Percentiles rank a stretch among this genome's conserved stretches.
Evolutionary conservation across 2,797 vertebrate genomes (phyloP).

Genomic region (Sebastes cheni): DNA sequence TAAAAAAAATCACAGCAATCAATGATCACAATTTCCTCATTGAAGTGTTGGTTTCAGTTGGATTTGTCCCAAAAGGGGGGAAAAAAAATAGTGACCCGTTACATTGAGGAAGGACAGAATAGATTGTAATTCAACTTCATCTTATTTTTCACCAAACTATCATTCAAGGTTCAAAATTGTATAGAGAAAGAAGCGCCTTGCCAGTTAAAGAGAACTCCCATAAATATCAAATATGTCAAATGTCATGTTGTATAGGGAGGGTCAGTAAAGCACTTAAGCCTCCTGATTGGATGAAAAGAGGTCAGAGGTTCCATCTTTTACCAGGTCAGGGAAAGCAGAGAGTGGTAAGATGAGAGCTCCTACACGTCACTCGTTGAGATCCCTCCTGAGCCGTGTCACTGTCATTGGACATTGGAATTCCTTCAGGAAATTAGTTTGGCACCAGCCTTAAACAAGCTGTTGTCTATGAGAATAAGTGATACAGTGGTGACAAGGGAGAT

Average conservation of each 20-base stretch:
- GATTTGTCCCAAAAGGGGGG: background rate
- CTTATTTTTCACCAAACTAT: background rate
- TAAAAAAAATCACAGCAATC: background rate
- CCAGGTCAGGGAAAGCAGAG: constrained; percentile 44
- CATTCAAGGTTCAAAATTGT: background rate
- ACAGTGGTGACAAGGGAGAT: background rate
- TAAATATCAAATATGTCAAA: constrained; percentile 33
- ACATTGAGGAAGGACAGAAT: background rate
- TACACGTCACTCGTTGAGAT: constrained; percentile 6
- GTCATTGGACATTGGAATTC: background rate
- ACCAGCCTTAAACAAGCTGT: background rate
- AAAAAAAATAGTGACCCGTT: background rate
- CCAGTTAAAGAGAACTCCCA: background rate
- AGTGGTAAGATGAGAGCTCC: constrained; percentile 28
- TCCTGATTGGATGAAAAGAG: constrained; percentile 59
- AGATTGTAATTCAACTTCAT: background rate
- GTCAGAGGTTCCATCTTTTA: constrained; percentile 37
- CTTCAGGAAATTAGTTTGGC: background rate
- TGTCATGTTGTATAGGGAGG: constrained; percentile 56
- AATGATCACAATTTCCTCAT: background rate
- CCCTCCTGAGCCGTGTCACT: constrained; percentile 1
- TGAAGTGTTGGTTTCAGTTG: background rate
- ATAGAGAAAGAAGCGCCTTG: background rate
- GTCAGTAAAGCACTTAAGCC: constrained; percentile 61
- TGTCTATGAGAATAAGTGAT: background rate